phyloP scores from a whole-genome alignment of 2,888 invertebrate species.

The Pachycephus smyrnensis region DNA sequence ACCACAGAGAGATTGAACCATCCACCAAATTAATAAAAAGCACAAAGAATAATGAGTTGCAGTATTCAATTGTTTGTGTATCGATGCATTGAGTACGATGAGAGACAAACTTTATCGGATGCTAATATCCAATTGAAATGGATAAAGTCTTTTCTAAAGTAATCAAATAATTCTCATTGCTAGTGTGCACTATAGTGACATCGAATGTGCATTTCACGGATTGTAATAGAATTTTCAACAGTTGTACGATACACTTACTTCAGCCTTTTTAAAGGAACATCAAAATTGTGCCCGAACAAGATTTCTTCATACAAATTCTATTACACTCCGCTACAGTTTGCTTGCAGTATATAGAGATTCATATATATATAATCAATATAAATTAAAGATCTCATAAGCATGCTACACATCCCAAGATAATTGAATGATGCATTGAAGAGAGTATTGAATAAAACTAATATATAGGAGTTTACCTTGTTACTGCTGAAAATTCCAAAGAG shows the following conservation, averaged over 20 bases:
- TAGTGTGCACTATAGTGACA: not conserved
- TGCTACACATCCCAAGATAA: not conserved
- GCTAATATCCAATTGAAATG: conserved; percentile 4
- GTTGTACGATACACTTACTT: not conserved
- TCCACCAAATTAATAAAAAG: conserved; percentile 63
- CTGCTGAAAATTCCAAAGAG: conserved; percentile 92
- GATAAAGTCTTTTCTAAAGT: not conserved
- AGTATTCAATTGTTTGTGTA: not conserved
- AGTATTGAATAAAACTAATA: conserved; percentile 6
- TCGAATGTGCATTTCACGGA: not conserved
- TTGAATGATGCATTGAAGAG: not conserved
- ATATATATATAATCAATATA: too few relatives aligned
- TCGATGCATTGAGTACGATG: not conserved
- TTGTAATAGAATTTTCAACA: not conserved
- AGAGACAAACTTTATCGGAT: conserved; percentile 3
- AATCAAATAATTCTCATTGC: not conserved
- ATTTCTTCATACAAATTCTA: not conserved
- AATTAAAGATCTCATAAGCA: not conserved
- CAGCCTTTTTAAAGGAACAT: not conserved
- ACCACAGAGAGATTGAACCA: conserved; percentile 60
- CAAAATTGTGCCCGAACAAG: not conserved
- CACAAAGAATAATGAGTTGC: not conserved
- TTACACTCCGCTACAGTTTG: not conserved
- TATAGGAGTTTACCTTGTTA: conserved; percentile 81
- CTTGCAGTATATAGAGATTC: too few relatives aligned